phyloP scores from a whole-genome alignment of 53 echinoderm and acorn worm species.

The Henricia sp. region DNA sequence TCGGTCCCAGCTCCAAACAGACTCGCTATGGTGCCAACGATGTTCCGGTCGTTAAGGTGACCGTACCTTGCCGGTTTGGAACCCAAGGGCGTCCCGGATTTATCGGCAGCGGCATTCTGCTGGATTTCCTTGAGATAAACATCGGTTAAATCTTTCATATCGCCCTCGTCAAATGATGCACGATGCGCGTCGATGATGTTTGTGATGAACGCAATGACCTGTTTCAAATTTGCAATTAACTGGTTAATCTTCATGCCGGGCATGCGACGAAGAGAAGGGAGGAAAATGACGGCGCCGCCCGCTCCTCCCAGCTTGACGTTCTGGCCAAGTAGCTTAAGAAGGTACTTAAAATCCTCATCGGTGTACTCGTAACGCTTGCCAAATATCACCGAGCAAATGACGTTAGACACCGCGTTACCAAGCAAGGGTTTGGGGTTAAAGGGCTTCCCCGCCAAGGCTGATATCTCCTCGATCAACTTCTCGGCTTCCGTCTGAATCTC shows the following conservation, averaged over 20 bases:
- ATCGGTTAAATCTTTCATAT: conserved; percentile 20
- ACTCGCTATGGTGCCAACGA: background rate
- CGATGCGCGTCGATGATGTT: conserved; percentile 1
- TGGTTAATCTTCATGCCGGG: background rate
- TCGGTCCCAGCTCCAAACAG: conserved; percentile 27
- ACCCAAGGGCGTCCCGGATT: too few relatives aligned
- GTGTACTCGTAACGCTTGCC: conserved; percentile 57
- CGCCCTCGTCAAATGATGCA: background rate
- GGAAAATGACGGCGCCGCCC: background rate
- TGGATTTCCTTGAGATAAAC: conserved; percentile 5
- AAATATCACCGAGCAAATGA: conserved; percentile 48
- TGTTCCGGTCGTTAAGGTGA: background rate
- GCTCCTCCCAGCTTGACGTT: background rate
- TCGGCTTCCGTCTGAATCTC: background rate
- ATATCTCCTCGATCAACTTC: conserved; percentile 8
- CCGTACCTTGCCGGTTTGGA: too few relatives aligned
- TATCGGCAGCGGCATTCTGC: background rate
- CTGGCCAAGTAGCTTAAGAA: background rate
- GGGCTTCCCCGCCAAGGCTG: background rate
- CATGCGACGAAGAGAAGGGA: background rate
- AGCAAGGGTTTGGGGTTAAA: conserved; percentile 33
- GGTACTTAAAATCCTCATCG: conserved; percentile 4
- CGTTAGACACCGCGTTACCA: conserved; percentile 51
- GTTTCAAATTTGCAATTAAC: background rate
- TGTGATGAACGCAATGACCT: background rate